Evolutionary conservation across 2,113 vertebrate genomes (phyloP).

Genomic region (Dicaeum eximium): DNA sequence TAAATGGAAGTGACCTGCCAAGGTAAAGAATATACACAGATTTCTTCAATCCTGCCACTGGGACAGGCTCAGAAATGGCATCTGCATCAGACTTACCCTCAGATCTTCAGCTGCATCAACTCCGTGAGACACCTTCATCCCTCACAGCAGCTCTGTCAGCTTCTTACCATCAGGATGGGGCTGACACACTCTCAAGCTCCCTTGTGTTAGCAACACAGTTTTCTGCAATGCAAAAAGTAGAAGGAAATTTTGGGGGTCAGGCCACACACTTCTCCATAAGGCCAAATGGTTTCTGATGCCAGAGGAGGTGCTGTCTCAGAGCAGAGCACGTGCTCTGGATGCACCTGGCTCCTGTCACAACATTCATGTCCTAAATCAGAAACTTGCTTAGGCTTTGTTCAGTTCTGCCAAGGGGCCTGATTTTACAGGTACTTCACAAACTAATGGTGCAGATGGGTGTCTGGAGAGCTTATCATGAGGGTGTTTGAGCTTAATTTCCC

Average conservation of each 20-base stretch:
- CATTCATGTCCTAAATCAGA: not conserved
- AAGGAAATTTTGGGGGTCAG: not conserved
- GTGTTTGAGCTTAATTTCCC: not conserved
- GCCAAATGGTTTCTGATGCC: not conserved
- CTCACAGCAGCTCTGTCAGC: not conserved
- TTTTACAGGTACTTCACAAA: not conserved
- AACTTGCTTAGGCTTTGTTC: not conserved
- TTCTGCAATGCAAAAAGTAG: not conserved
- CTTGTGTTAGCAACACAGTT: not conserved
- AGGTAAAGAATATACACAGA: not conserved
- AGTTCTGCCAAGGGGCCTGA: not conserved
- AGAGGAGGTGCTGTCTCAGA: not conserved
- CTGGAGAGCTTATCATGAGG: not conserved
- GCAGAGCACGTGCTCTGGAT: rapidly evolving
- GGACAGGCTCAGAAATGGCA: not conserved
- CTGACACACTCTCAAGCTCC: rapidly evolving
- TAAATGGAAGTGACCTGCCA: not conserved
- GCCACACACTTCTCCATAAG: not conserved
- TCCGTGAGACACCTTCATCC: not conserved
- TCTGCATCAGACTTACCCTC: not conserved
- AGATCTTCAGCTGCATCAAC: not conserved
- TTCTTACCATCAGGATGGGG: not conserved
- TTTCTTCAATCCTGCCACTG: not conserved
- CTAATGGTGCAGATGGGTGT: not conserved
- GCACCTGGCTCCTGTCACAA: not conserved